Evolutionary conservation across 2,113 vertebrate species (phyloP), one percentile per base, ranked within the genome.

Genomic region (Mustela lutreola): DNA sequence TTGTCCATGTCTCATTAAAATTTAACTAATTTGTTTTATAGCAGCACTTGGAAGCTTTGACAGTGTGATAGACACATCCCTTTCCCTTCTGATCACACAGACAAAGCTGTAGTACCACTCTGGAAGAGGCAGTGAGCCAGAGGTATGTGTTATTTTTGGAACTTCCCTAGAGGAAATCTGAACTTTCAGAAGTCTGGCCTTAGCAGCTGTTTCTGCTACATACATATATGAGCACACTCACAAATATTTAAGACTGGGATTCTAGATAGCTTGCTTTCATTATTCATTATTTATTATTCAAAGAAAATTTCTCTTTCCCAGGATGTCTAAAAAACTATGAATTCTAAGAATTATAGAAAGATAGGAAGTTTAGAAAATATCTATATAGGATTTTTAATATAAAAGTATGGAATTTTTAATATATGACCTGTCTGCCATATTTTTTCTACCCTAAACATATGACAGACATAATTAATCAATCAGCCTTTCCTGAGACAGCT

Each of bases 161-260:
- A 60, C 42, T 87, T 95, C 73, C 89, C 56, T 70, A 79, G 84
- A 95, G 94, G 91, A 95, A 93, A 86, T 78, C n/a, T 75, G 93
- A 95, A 82, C 78, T 93, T 93, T 86, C 36, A 39, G 36, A 95
- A 97, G 89, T 89, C 94, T 92, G 42, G 28, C 5, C 50, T 93
- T 81, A 58, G 89, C 39, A 94, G 89, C 83, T 95, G 85, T 89
- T 97, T 91, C 50, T 71, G 42, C 65, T 56, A 86, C 2, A 73
- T 2, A 67, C 28, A 63, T 65, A 53, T 48, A 62, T 1, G 89
- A 62, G 78, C 28, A 83, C 10, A 90, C 19, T 87, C 76, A 87
- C 22, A n/a, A 50, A 70, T 65, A 48, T 84, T 92, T 75, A 62
- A 81, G 14, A 86, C 9, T 71, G 45, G 33, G 39, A 78, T 93